Conservation (phyloP, 2,113 vertebrate genomes). For the Tragelaphus strepsiceros region DNA sequence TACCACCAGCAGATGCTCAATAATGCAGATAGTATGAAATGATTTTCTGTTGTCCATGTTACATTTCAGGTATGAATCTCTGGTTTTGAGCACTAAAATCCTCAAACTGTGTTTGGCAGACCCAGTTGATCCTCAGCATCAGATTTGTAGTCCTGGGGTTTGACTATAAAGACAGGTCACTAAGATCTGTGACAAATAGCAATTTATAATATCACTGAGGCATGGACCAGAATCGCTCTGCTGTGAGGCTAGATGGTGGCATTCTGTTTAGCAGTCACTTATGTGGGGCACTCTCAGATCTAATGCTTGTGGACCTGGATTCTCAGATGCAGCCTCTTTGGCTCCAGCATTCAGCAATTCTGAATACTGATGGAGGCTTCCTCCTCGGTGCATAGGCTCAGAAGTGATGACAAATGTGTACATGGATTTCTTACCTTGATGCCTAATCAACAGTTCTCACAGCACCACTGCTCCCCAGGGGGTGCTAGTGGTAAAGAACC, state of each 20-base stretch:
- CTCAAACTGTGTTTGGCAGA: not conserved
- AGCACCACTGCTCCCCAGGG: not conserved
- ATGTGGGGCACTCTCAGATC: not conserved
- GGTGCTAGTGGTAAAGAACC: not conserved
- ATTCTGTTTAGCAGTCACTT: not conserved
- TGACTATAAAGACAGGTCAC: not conserved
- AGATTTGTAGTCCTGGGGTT: not conserved
- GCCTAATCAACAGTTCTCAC: not conserved
- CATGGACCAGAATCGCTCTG: not conserved
- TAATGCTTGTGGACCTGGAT: not conserved
- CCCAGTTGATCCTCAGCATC: not conserved
- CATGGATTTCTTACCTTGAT: not conserved
- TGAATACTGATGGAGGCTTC: not conserved
- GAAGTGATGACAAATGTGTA: not conserved
- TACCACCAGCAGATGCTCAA: not conserved
- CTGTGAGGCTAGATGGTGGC: not conserved
- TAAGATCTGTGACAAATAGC: not conserved
- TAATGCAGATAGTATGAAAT: not conserved
- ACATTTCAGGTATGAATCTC: not conserved
- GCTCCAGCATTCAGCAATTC: not conserved
- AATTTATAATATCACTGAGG: not conserved
- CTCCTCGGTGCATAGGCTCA: accelerated
- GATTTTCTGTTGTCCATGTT: not conserved
- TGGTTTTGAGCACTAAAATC: not conserved
- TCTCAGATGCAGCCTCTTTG: not conserved